Conservation (phyloP, 2,797 vertebrate genomes). For the Tragopan temminckii region DNA sequence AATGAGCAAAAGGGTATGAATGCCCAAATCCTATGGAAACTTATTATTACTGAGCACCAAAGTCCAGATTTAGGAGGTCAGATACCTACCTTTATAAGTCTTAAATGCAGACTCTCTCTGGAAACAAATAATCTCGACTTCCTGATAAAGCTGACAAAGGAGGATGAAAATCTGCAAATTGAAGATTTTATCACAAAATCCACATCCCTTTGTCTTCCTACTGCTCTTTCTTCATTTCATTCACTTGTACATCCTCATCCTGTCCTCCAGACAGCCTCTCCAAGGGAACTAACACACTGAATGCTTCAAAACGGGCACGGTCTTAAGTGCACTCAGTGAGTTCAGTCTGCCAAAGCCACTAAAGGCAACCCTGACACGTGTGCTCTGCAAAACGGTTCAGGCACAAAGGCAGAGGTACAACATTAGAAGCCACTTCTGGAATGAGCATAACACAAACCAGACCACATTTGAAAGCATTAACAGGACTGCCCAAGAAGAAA, state of each 20-base stretch:
- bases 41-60: background rate
- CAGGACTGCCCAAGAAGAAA: background rate
- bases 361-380: background rate
- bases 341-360: background rate
- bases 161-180: background rate
- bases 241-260: background rate
- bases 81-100: background rate
- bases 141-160: background rate
- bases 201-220: background rate
- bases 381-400: background rate
- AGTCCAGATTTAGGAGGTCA: background rate
- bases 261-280: background rate
- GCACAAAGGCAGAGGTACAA: fast-evolving
- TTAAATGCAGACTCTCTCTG: background rate
- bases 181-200: background rate
- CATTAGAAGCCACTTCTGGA: background rate
- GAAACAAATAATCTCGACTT: background rate
- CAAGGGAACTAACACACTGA: fast-evolving
- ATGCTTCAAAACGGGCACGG: background rate
- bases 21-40: background rate
- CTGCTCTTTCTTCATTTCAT: background rate
- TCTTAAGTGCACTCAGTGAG: background rate
- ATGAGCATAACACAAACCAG: background rate
- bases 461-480: background rate
- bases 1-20: background rate